A percentile compares a stretch with the other conserved stretches of the same genome.
These are phyloP conservation scores for Nettapus auritus DNA, from an alignment of 2,113 vertebrate genomes.

Conservation along the genomic window DNA sequence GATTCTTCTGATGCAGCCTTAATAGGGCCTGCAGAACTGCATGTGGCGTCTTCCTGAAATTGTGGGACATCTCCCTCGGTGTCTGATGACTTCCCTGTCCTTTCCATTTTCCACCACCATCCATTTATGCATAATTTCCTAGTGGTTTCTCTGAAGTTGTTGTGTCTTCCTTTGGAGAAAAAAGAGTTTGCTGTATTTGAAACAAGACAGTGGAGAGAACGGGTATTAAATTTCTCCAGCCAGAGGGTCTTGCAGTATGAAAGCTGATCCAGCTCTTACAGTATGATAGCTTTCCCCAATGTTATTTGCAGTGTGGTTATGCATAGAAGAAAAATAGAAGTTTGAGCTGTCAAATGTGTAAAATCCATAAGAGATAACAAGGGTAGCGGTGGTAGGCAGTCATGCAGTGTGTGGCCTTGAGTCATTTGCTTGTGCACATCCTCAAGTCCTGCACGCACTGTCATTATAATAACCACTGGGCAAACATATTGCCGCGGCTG, in stretches of 20 bases:
- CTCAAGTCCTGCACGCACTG: accelerated
- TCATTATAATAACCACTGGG: neutral
- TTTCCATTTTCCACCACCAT: neutral
- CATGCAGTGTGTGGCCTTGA: accelerated
- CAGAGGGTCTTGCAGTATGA: neutral
- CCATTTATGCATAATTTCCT: neutral
- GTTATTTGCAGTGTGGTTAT: neutral
- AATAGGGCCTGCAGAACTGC: neutral
- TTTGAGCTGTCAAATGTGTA: neutral
- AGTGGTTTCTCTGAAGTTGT: neutral
- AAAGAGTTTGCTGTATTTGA: neutral
- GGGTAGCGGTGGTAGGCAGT: neutral
- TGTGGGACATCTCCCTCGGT: neutral
- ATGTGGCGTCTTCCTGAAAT: neutral
- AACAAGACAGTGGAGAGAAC: neutral
- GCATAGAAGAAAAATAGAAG: neutral
- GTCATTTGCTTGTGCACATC: neutral
- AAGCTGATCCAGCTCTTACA: neutral
- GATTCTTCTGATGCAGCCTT: neutral
- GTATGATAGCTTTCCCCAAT: neutral
- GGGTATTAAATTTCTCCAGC: accelerated
- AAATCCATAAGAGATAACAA: neutral
- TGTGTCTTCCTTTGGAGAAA: neutral
- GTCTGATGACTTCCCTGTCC: neutral
- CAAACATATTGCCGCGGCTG: neutral